Conservation (phyloP, 2,797 vertebrate genomes). For the Denticeps clupeoides region DNA sequence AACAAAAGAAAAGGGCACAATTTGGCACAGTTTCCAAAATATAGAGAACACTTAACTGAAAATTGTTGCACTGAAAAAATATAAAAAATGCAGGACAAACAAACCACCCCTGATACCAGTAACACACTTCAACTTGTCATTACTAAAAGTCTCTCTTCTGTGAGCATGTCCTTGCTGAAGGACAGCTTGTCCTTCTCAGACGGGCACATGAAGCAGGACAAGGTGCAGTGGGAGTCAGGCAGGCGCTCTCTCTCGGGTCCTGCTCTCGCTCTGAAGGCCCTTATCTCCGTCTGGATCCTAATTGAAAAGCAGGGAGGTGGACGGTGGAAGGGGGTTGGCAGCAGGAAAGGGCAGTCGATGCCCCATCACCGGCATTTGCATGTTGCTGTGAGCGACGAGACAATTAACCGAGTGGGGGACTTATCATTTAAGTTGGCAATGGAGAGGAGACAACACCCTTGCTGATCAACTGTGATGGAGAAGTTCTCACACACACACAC, state of each 20-base stretch:
- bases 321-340: background rate
- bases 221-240: background rate
- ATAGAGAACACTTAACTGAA: too few species aligned
- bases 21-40: too few species aligned
- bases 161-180: too few species aligned
- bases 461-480: conserved; percentile 4
- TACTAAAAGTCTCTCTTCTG: too few species aligned
- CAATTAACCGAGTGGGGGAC: conserved; percentile 16
- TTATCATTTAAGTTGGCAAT: conserved; percentile 37
- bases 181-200: too few species aligned
- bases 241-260: background rate
- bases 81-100: too few species aligned
- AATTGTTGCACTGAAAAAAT: too few species aligned
- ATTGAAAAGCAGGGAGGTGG: conserved; percentile 46
- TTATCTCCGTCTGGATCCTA: conserved; percentile 60
- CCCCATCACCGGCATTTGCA: conserved; percentile 29
- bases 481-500: conserved; percentile 14
- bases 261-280: conserved; percentile 31
- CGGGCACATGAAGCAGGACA: background rate
- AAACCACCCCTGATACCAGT: too few species aligned
- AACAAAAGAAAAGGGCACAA: too few species aligned
- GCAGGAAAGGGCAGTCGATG: conserved; percentile 7
- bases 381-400: too few species aligned
- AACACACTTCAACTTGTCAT: too few species aligned
- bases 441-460: conserved; percentile 14